Base-by-base conservation (phyloP, 2,888 invertebrate genomes). In the Strigamia maritima region DNA sequence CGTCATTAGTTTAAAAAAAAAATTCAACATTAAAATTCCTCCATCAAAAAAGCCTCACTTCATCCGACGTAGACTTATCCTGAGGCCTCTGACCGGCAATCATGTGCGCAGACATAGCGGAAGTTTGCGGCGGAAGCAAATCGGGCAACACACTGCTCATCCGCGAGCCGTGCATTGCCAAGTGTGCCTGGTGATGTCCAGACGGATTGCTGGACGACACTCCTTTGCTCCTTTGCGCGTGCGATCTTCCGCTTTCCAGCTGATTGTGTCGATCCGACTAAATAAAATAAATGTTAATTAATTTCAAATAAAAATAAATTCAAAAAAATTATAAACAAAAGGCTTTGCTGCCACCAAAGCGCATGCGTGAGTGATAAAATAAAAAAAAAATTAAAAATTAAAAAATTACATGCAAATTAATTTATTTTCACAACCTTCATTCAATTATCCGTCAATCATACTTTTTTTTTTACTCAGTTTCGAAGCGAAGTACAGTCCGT, bases 81-180 rank as follows among this genome's bases (percentile, higher is more conserved):
- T 92, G 93, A 4, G 85, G 84, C 79, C 96, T 89, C 83, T 93
- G 92, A 82, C 92, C 92, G 44, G 94, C 94, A 82, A 80, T 75
- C 31, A 38, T 16, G 38, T 79, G 79, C 35, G 82, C 81, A 24
- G 82, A 81, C 77, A 83, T 85, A 82, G 82, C 85, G 7, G 83
- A 85, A 10, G 85, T 85, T 81, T 86, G 86, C 7, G 86, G 95
- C 85, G 96, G 97, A 82, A 98, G 90, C 83, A 98, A 90, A 89
- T 98, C 98, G 79, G 98, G 98, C 83, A 98, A 90, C 79, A 97
- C 97, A 79, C 94, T 94, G 88, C 94, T 95, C 82, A 94, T 94
- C 82, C 95, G 90, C 35, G 95, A 88, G 80, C 89, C 89, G 28
- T 86, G 85, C 70, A 86, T 84, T 26, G 65, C 26, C 65, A 65